Base-by-base conservation (phyloP, 2,888 invertebrate species). In the Stenurella melanura region DNA sequence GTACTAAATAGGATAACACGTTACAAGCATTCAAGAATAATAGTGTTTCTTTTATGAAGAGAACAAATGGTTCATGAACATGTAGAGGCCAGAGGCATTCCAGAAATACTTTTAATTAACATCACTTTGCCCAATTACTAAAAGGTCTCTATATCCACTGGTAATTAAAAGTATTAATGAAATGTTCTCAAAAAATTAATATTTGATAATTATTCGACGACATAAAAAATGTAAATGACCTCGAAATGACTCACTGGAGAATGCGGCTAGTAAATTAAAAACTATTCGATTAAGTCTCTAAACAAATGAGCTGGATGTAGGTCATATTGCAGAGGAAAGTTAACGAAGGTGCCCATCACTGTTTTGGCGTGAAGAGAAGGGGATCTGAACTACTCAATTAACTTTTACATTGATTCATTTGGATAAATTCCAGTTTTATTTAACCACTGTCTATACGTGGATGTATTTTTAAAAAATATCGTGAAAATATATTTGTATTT, bases 181-280 rank as follows among this genome's bases (percentile, higher is more conserved):
- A 15, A 7, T 42, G 15, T 42, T 42, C 12, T 42, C 42, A 5
- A 12, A 42, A 42, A 42, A 7, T 42, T 42, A 6, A 34, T 34
- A 9, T 9, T 5, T 9, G 7, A 34, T 42, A 9, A 42, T 42
- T 42, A 42, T 21, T 26, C 11, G 21, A 61, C 12, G 7, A 26
- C 4, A n/a, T n/a, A 26, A 61, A 61, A n/a, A 21, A 12, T 5
- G 18, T 61, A 58, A n/a, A 34, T 34, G 30, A 9, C 30, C 6
- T 34, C 30, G 6, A 34, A 9, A n/a, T 61, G 60, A 61, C 26
- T 61, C 60, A 61, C 30, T 10, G 30, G 60, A 6, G 60, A 61
- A 60, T 60, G 60, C 60, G 60, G 4, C 5, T 61, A 61, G 21
- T 26, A n/a, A 61, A 61, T 61, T 61, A 61, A 30, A 61, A 61